Base-by-base conservation (phyloP, 2,888 invertebrate species). In the Xestoiulus laeticollis region DNA sequence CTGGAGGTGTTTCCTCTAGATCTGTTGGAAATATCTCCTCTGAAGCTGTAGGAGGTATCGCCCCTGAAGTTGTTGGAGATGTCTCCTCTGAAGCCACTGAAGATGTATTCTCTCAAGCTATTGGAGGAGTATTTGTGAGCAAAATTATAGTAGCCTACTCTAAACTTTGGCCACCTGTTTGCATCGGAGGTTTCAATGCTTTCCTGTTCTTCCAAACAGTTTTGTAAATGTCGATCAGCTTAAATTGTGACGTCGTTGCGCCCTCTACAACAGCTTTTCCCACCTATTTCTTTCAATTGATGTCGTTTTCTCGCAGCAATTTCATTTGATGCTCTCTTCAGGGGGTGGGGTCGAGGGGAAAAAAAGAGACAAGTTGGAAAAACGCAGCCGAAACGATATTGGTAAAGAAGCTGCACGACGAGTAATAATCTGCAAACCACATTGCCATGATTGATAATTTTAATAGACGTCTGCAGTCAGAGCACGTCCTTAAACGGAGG, bases 401-500 rank as follows among this genome's bases (percentile, higher is more conserved):
- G 82, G 82, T 82, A 82, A 82, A 82, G 82, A 82, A 32, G 48
- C 48, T 48, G 5, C 48, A 48, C 48, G 48, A 48, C 48, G 82
- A 82, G 82, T 82, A 82, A 82, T 82, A 82, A 82, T 82, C 82
- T 82, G 30, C 26, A 82, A 82, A 82, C 82, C 82, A 82, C 82
- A 82, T 82, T 82, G 48, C 82, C 26, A 82, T 82, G 82, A 82
- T 82, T 82, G 82, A 82, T 82, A 82, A 82, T 82, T 82, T 82
- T 82, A 82, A 82, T 82, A 82, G 82, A 82, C 32, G 82, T 82
- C 26, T 82, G 82, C 32, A 82, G 82, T 82, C 82, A 82, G 82
- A 82, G 82, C 82, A 82, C 82, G 82, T 82, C 32, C 32, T 26
- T 82, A 82, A 48, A 82, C 82, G 10, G 32, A 26, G 30, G 32